Percentiles rank a stretch among this genome's conserved stretches.
Evolutionary conservation across 2,113 vertebrate species (phyloP).

Genomic region (Labrus mixtus): DNA sequence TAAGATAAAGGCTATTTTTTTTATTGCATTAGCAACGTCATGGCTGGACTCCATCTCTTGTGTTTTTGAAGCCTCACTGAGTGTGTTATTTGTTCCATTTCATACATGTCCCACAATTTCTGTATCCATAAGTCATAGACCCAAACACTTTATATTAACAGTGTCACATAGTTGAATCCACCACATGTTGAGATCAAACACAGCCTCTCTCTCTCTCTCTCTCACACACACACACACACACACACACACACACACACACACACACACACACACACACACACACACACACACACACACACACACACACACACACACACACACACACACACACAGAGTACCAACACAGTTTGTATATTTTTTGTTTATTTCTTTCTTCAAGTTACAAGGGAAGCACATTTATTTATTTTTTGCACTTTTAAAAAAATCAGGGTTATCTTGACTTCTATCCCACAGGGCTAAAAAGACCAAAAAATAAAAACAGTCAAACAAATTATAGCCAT

Average conservation of each 20-base stretch:
- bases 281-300: not conserved
- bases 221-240: not conserved
- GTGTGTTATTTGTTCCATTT: no score
- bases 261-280: not conserved
- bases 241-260: not conserved
- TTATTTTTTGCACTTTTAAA: constrained; percentile 62
- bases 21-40: no score
- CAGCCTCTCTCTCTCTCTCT: no score
- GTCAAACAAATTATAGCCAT: constrained; percentile 70
- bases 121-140: no score
- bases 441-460: constrained; percentile 57
- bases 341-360: constrained; percentile 30
- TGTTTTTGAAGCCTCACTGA: no score
- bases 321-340: not conserved
- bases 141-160: no score
- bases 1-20: no score
- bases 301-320: not conserved
- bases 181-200: not conserved
- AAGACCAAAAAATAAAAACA: constrained; percentile 67
- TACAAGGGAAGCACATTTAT: constrained; percentile 83
- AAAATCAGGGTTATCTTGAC: constrained; percentile 62
- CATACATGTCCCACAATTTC: no score
- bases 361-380: constrained; percentile 73
- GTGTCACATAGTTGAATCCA: not conserved
- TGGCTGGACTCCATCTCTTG: no score